These are phyloP conservation scores for Ranitomeya variabilis DNA, from an alignment of 2,113 vertebrate species.

Conservation along the genomic window DNA sequence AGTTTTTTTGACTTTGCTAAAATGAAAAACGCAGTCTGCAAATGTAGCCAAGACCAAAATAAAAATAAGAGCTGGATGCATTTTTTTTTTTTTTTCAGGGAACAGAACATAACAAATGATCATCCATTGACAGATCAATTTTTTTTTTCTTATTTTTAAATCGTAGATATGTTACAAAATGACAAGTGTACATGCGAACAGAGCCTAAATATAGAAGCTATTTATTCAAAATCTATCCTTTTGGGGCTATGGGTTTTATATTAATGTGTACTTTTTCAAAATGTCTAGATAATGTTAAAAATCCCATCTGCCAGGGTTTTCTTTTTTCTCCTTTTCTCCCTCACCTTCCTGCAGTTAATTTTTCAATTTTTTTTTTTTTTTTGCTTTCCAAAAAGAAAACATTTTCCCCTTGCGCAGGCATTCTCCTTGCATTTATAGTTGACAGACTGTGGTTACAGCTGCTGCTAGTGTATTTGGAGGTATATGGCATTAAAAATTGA, in stretches of 20 bases:
- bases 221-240: too few relatives aligned
- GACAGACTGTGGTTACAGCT: slow-evolving; percentile 47
- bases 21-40: too few relatives aligned
- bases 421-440: slow-evolving; percentile 24
- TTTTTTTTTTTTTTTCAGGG: too few relatives aligned
- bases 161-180: too few relatives aligned
- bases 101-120: too few relatives aligned
- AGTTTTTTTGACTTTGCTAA: too few relatives aligned
- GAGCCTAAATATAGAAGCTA: too few relatives aligned
- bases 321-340: not conserved
- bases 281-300: not conserved
- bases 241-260: not conserved
- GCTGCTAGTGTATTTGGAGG: slow-evolving; percentile 19
- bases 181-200: too few relatives aligned
- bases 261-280: not conserved
- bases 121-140: too few relatives aligned
- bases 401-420: slow-evolving; percentile 1
- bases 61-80: too few relatives aligned
- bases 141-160: too few relatives aligned
- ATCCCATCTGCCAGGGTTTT: not conserved
- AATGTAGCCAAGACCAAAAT: too few relatives aligned
- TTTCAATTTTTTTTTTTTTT: not conserved
- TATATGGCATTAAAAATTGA: slow-evolving; percentile 25
- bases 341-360: not conserved
- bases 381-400: slow-evolving; percentile 19